phyloP scores from a whole-genome alignment of 1,140 invertebrate species.

The Bradynema listronoti region DNA sequence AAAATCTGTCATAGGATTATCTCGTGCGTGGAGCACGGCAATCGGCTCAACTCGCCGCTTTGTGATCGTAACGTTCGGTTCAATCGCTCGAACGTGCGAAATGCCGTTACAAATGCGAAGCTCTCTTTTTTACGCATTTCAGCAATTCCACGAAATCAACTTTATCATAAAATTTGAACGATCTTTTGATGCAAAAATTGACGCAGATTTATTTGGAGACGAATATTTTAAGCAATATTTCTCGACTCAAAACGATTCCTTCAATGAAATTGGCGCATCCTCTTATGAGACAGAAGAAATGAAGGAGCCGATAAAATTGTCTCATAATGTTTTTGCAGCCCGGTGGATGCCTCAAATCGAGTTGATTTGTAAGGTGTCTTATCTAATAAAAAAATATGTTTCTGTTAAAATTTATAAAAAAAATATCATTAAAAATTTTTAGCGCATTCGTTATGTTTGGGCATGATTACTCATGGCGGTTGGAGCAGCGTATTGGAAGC shows the following conservation, averaged over 20 bases:
- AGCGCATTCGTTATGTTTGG: constrained; percentile 32
- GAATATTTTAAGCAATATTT: too few species aligned
- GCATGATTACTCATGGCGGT: constrained; percentile 32
- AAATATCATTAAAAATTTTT: constrained; percentile 10
- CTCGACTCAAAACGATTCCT: too few species aligned
- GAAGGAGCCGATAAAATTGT: constrained; percentile 5
- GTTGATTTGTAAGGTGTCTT: constrained; percentile 31
- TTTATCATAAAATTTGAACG: constrained; percentile 34
- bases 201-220: too few species aligned
- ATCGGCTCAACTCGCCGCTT: constrained; percentile 29
- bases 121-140: constrained; percentile 24
- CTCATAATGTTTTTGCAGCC: constrained; percentile 25
- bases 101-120: constrained; percentile 34
- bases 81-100: constrained; percentile 46
- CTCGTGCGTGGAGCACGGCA: constrained; percentile 26
- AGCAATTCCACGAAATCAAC: constrained; percentile 18
- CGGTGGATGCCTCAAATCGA: constrained; percentile 36
- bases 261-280: too few species aligned
- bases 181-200: too few species aligned
- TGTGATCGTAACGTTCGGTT: constrained; percentile 46
- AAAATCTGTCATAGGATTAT: neutral
- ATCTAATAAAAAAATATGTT: neutral
- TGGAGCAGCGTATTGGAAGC: constrained; percentile 33
- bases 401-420: neutral
- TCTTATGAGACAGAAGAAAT: constrained; percentile 21